Conservation (phyloP, 2,113 vertebrate species). For the Poecilia latipinna region DNA sequence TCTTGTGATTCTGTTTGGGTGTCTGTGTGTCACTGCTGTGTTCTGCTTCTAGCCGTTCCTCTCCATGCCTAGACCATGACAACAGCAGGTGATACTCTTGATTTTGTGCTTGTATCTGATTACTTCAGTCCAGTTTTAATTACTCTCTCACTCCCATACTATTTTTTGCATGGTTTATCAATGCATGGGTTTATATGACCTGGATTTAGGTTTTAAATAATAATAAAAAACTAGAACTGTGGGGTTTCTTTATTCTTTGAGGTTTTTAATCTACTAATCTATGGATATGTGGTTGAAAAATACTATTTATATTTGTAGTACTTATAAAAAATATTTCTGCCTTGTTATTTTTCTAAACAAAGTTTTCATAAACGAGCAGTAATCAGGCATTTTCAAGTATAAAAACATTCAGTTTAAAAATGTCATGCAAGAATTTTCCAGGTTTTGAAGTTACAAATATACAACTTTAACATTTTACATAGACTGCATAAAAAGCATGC, state of each 20-base stretch:
- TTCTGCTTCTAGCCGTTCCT: constrained; percentile 91
- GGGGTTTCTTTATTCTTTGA: not conserved
- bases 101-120: constrained; percentile 46
- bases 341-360: not conserved
- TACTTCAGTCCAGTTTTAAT: constrained; percentile 14
- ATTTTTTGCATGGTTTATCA: constrained; percentile 36
- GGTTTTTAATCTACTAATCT: not conserved
- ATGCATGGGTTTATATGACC: constrained; percentile 40
- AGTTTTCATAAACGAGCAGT: not conserved
- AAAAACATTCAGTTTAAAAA: not conserved
- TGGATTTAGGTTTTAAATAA: not conserved
- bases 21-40: constrained; percentile 80
- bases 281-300: not conserved
- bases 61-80: constrained; percentile 97
- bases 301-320: not conserved
- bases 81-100: constrained; percentile 96
- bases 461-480: no score
- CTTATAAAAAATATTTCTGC: not conserved
- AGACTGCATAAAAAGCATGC: no score
- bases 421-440: not conserved
- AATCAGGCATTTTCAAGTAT: not conserved
- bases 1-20: constrained; percentile 50
- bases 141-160: constrained; percentile 3
- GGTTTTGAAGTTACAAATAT: no score
- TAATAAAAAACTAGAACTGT: not conserved